Base-by-base conservation (phyloP, 1,140 invertebrate genomes). In the Diprion similis region DNA sequence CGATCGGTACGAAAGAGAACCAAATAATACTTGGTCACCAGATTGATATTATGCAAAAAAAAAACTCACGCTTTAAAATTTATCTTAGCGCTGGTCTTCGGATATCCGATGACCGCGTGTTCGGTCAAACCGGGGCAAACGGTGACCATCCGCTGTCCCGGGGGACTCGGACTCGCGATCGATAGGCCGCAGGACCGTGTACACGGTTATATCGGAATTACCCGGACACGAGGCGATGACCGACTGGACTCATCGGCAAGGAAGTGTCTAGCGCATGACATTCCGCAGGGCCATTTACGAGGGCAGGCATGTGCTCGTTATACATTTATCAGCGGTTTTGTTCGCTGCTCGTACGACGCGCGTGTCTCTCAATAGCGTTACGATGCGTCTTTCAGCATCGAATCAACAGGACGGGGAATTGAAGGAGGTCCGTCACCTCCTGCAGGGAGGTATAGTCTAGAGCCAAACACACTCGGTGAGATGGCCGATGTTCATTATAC, bases 241-340 rank as follows among this genome's bases (percentile, higher is more conserved):
- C 75, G 71, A 73, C 69, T 72, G 67, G 59, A 74, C 75, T 78
- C 76, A 79, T 82, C 78, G 72, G 77, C 73, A 73, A 74, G 51
- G 51, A 78, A 76, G 71, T 78, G 69, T 76, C 77, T 78, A 65
- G 10, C 18, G 70, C 64, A 68, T 74, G 72, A 78, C 80, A 81
- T 80, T 81, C 78, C 76, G 73, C 72, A 67, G 73, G 67, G 73
- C 77, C 73, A 66, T 81, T 80, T 73, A 59, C 51, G 51, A 59
- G n/a, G 51, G 51, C 51, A 59, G 51, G 9, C 51, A 37, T 37
- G 24, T 15, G 51, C 51, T 15, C 24, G 51, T 17, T 59, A 17
- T 59, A 69, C 78, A 76, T 78, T 80, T 79, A 81, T 81, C 80
- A 80, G 77, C 73, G 76, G 75, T 83, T 84, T 84, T 85, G 81